Evolutionary conservation across 2,113 vertebrate genomes (phyloP), one percentile per base, ranked within the genome.

Genomic region (Corvus cornix): DNA sequence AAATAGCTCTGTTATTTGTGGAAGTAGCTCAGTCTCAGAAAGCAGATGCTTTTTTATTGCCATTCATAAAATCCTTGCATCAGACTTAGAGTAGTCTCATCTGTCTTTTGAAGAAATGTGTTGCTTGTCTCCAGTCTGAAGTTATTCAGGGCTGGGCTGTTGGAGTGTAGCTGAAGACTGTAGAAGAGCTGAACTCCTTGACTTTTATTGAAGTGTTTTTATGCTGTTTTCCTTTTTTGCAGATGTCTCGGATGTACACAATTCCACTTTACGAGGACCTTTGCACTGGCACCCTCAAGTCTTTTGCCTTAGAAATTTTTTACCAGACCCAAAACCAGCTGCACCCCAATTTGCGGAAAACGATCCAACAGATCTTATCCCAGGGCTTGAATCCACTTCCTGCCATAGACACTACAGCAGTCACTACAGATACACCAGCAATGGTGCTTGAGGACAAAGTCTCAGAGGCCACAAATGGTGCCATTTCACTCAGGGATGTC

Each of bases 221-320:
- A 80, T 93, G 33, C 53, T 52, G 33, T 91, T 79, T 81, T 80
- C 41, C 44, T 96, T 73, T 81, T 31, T 89, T 44, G 4, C 97
- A 99, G 99, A 99, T 99, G 70, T 99, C 99, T 30, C 98, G 99
- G 93, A 99, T 99, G 99, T 99, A 99, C 97, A 99, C 99, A 4
- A 98, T 99, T 96, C 99, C 99, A 5, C 98, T 99, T 82, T 99
- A 99, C 0, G 99, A 99, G 96, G 99, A 99, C 97, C 98, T 99
- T 96, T 99, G 99, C 89, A 98, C 99, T 6, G 99, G 99, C 21
- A 98, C 98, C 84, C 98, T 99, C 98, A 99, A 99, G 97, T 98
- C 98, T 81, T 98, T 99, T 64, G 99, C 99, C 26, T 97, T 99
- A 97, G 99, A 99, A 97, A 98, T 99, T 84, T 99, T 99, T 97